These are phyloP conservation scores for Buceros bicornis DNA, from an alignment of 2,797 vertebrate genomes.

Conservation along the genomic window DNA sequence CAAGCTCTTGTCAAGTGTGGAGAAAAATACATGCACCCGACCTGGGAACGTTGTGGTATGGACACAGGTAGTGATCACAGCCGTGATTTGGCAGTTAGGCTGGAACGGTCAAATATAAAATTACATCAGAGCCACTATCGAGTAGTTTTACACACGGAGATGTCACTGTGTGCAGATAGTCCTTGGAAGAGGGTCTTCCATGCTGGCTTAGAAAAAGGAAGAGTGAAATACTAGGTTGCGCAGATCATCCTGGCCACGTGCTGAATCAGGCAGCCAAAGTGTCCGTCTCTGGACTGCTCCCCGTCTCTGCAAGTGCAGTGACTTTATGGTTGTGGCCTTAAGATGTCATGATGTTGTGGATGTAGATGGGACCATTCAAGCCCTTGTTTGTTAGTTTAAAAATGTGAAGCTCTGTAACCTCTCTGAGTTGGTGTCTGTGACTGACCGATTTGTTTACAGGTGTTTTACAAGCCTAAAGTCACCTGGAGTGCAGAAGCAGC, in stretches of 20 bases:
- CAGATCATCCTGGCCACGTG: fast-evolving
- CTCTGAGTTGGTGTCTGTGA: background rate
- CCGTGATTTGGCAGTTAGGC: background rate
- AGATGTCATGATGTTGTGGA: background rate
- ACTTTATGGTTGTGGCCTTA: background rate
- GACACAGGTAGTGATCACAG: background rate
- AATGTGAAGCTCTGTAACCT: background rate
- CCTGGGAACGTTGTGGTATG: background rate
- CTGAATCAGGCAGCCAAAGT: background rate
- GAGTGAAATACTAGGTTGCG: background rate
- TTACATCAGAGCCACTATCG: background rate
- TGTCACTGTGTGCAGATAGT: background rate
- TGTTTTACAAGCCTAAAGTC: background rate
- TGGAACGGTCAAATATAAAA: background rate
- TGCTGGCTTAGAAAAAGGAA: background rate
- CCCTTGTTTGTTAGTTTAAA: background rate
- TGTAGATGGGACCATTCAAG: background rate
- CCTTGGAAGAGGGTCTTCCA: background rate
- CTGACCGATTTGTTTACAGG: slow-evolving; percentile 5
- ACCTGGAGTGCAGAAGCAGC: background rate
- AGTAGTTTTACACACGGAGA: background rate
- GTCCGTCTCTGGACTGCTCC: fast-evolving
- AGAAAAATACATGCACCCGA: background rate
- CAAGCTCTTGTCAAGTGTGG: background rate
- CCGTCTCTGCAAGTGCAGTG: background rate